Base-by-base conservation (phyloP, 2,888 invertebrate genomes). In the Kuschelorhynchus macadamiae region DNA sequence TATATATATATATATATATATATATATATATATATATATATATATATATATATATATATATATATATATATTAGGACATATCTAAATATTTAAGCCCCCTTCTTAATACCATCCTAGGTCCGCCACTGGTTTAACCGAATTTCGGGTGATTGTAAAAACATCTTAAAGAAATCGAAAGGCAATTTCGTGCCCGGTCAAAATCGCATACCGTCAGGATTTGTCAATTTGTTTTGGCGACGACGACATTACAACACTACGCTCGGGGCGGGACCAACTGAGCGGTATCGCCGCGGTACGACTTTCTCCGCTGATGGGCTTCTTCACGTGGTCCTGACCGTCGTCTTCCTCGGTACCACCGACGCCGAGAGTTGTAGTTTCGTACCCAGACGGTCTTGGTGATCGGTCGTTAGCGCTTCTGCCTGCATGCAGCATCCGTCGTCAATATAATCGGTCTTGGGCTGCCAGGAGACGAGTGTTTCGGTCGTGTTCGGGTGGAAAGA, bases 301-400 rank as follows among this genome's bases (percentile, higher is more conserved):
- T 67, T 67, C 67, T 62, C 67, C 67, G 57, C 62, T 57, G 57
- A 52, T 57, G 67, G 57, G 36, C 50, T 57, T 61, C 50, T 42
- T 44, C 62, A 42, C 52, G 61, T 67, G 46, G 44, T 56, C 11
- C 56, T 16, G 11, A 25, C 7, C 25, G 25, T n/a, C n/a, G 44
- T 32, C 12, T 12, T 39, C 52, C 36, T 18, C 30, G 55, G 55
- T 62, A 44, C 46, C 41, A 49, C 16, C 52, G 16, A 42, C 41
- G 39, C 16, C 52, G 16, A 42, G 50, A 39, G 36, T 21, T 33
- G 32, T 9, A 14, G 36, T 21, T 30, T 30, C 32, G 17, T 42
- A 16, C 44, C 12, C 60, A 66, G 60, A 60, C 60, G 60, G 60
- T 66, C 25, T 53, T 55, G 55, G 42, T 57, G 36, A 52, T 52